These are phyloP conservation scores for Sycophila texana DNA, from an alignment of 2,888 invertebrate genomes.

Conservation along the genomic window DNA sequence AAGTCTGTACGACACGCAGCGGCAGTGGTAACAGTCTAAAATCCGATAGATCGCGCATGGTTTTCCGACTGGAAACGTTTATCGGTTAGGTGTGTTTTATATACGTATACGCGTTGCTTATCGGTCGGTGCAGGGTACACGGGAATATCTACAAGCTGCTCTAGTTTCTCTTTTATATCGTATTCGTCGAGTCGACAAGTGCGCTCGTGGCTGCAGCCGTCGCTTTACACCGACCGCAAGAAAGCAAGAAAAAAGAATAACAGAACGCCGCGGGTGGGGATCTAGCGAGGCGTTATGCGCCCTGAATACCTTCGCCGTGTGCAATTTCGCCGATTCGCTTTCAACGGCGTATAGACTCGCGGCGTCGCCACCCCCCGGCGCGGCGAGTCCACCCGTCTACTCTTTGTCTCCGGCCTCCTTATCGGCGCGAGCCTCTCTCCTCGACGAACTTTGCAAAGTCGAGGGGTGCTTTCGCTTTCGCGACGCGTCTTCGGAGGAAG, in stretches of 20 bases:
- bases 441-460: constrained; percentile 48
- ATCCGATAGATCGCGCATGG: constrained; percentile 5
- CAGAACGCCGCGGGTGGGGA: constrained; percentile 42
- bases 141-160: constrained; percentile 59
- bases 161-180: constrained; percentile 60
- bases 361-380: background rate
- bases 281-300: constrained; percentile 10
- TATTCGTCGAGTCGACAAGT: constrained; percentile 27
- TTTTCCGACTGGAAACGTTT: constrained; percentile 4
- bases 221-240: background rate
- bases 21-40: background rate
- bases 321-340: constrained; percentile 42
- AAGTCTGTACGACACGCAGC: too few species aligned
- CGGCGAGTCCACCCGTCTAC: background rate
- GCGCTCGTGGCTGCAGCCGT: background rate
- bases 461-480: constrained; percentile 15
- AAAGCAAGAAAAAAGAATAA: constrained; percentile 16
- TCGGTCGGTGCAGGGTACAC: constrained; percentile 57
- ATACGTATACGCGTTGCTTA: constrained; percentile 56
- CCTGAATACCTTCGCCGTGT: background rate
- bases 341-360: background rate
- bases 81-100: constrained; percentile 32
- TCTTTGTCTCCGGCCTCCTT: background rate
- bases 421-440: constrained; percentile 6
- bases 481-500: too few species aligned